phyloP scores from a whole-genome alignment of 2,113 vertebrate species.

The Montifringilla adamsi region DNA sequence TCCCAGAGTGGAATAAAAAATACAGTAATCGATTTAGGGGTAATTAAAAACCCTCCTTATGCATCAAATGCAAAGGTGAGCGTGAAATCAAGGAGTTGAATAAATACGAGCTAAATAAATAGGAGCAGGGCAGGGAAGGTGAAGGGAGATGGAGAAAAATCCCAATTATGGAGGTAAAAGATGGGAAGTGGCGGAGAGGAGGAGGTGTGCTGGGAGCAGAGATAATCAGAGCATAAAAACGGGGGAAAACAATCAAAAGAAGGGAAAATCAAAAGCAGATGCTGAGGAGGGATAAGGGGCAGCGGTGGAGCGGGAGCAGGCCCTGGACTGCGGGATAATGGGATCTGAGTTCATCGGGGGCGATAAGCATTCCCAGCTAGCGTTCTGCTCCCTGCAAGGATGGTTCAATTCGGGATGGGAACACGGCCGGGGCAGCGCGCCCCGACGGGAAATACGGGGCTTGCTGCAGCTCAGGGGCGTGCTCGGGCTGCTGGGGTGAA shows the following conservation, averaged over 20 bases:
- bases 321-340: slow-evolving; percentile 20
- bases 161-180: background rate
- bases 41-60: background rate
- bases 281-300: slow-evolving; percentile 42
- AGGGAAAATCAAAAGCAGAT: slow-evolving; percentile 60
- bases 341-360: background rate
- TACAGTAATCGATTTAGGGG: background rate
- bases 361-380: background rate
- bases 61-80: background rate
- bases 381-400: background rate
- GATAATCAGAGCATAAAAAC: background rate
- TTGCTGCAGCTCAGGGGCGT: rapidly evolving
- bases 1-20: background rate
- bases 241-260: background rate
- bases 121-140: background rate
- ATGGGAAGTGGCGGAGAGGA: background rate
- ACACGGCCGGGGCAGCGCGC: rapidly evolving
- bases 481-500: background rate
- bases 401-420: background rate
- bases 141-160: background rate
- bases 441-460: rapidly evolving
- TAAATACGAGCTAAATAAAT: background rate
- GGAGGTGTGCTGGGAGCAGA: background rate
- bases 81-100: background rate
- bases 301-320: background rate